Percentiles rank a stretch among this genome's conserved stretches.
Conservation (phyloP, 1,140 invertebrate species). For the Listronotus bonariensis region DNA sequence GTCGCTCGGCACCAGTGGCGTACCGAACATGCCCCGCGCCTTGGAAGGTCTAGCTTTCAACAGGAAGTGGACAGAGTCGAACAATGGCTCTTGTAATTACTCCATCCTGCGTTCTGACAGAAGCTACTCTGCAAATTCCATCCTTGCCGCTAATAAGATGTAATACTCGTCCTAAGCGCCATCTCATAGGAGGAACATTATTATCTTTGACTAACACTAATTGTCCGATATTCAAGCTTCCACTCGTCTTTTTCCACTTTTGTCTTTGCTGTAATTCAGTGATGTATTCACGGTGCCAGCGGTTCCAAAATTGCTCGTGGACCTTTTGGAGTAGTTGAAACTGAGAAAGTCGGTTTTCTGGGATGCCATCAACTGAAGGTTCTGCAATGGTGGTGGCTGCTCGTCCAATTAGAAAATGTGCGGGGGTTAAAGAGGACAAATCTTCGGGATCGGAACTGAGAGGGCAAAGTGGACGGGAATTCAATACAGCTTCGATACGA, state of each 20-base stretch:
- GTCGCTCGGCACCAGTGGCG: no score
- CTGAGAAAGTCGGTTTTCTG: not conserved
- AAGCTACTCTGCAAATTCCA: conserved; percentile 35
- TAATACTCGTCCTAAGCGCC: conserved; percentile 38
- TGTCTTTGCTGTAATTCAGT: not conserved
- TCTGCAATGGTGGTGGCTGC: no score
- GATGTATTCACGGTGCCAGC: conserved; percentile 5
- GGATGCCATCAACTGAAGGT: no score
- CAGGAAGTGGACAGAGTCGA: not conserved
- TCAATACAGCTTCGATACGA: not conserved
- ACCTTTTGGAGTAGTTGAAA: not conserved
- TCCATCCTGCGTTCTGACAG: conserved; percentile 37
- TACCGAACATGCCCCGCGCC: conserved; percentile 4
- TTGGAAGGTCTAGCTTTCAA: conserved; percentile 4
- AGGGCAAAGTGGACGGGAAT: no score
- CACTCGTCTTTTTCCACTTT: not conserved
- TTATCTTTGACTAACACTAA: conserved; percentile 1
- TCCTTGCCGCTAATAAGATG: conserved; percentile 33
- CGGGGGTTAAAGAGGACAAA: no score
- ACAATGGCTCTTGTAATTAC: conserved; percentile 20
- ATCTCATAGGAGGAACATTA: conserved; percentile 22
- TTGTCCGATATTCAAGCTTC: not conserved
- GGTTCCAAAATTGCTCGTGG: not conserved
- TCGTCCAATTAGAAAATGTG: no score
- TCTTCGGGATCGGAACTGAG: no score